phyloP scores from a whole-genome alignment of 2,888 invertebrate species.

The Anthophora plumipes region DNA sequence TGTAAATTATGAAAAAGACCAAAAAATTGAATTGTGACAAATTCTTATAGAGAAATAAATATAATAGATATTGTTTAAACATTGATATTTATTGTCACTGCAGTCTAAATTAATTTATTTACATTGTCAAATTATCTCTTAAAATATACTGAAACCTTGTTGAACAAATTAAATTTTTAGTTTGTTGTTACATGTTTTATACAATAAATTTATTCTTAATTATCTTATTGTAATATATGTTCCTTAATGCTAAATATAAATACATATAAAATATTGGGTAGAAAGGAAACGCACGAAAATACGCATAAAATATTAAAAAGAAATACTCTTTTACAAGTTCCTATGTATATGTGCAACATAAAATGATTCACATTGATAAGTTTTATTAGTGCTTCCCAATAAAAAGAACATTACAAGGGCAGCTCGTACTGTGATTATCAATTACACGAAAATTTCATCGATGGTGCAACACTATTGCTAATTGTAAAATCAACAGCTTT shows the following conservation, averaged over 20 bases:
- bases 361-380: constrained; percentile 20
- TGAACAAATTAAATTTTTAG: not conserved
- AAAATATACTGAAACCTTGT: not conserved
- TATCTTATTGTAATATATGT: constrained; percentile 1
- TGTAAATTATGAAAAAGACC: constrained; percentile 72
- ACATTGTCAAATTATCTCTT: not conserved
- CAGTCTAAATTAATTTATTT: not conserved
- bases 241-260: not conserved
- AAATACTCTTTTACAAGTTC: not conserved
- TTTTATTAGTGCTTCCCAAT: constrained; percentile 14
- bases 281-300: not conserved
- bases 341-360: constrained; percentile 23
- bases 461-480: not conserved
- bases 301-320: not conserved
- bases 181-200: not conserved
- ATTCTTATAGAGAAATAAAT: not conserved
- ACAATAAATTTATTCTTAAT: not conserved
- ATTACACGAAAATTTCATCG: not conserved
- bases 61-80: not conserved
- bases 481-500: constrained; percentile 44
- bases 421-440: not conserved
- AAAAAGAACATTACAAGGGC: constrained; percentile 4
- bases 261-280: not conserved
- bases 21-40: constrained; percentile 41
- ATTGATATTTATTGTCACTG: not conserved